phyloP scores from a whole-genome alignment of 1,140 invertebrate genomes.

The Drosophila rhopaloa region DNA sequence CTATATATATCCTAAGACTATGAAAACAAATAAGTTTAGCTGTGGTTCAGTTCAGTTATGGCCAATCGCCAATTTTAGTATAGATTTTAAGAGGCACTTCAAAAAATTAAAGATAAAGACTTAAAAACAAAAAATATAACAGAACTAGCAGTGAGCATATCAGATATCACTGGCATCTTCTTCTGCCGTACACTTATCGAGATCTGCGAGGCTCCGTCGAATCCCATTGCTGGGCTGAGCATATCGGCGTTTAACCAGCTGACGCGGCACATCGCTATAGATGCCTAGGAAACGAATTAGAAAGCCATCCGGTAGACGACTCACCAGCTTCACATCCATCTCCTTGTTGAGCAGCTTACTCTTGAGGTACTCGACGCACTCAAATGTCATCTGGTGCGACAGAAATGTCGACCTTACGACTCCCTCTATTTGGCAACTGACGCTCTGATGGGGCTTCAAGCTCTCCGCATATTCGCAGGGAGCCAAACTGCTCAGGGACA shows the following conservation, averaged over 20 bases:
- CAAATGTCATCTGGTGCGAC: conserved; percentile 1
- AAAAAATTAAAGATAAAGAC: background rate
- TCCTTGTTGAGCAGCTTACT: conserved; percentile 44
- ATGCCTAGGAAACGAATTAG: conserved; percentile 23
- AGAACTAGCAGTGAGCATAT: background rate
- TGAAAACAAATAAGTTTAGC: too few relatives aligned
- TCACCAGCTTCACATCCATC: conserved; percentile 36
- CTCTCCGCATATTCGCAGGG: conserved; percentile 41
- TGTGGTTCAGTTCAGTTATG: too few relatives aligned
- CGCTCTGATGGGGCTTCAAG: conserved; percentile 57
- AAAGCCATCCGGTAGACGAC: conserved; percentile 46
- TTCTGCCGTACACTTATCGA: background rate
- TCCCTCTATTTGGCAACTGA: conserved; percentile 53
- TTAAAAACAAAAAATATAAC: background rate
- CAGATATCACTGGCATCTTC: background rate
- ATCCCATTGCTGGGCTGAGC: conserved; percentile 4
- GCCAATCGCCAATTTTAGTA: too few relatives aligned
- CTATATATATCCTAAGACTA: too few relatives aligned
- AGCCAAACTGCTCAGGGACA: conserved; percentile 40
- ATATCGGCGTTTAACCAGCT: conserved; percentile 45
- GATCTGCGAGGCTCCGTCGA: too few relatives aligned
- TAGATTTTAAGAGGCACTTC: too few relatives aligned
- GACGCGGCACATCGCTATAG: conserved; percentile 6
- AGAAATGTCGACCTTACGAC: background rate
- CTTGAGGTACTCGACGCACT: conserved; percentile 57